These are phyloP conservation scores for Meganola albula DNA, from an alignment of 2,888 invertebrate genomes.

Conservation along the genomic window DNA sequence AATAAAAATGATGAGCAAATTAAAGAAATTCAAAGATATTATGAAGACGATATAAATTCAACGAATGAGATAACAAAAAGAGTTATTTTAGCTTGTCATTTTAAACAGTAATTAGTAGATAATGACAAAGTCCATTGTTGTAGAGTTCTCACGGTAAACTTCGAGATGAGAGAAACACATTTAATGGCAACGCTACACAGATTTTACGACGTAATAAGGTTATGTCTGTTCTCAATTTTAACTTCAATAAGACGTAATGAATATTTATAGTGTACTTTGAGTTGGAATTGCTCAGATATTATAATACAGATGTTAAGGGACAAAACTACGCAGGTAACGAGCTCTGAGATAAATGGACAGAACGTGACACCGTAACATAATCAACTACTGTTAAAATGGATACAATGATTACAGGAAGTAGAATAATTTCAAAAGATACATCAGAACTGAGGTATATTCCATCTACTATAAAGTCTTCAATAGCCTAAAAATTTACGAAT, in stretches of 20 bases:
- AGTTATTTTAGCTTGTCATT: slow-evolving; percentile 43
- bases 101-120: slow-evolving; percentile 41
- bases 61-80: slow-evolving; percentile 33
- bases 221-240: slow-evolving; percentile 22
- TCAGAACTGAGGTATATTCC: too few species aligned
- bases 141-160: slow-evolving; percentile 43
- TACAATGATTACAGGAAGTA: too few species aligned
- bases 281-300: too few species aligned
- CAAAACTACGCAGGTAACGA: too few species aligned
- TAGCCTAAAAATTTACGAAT: too few species aligned
- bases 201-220: slow-evolving; percentile 33
- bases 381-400: too few species aligned
- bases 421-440: too few species aligned
- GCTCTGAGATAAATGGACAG: too few species aligned
- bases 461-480: too few species aligned
- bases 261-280: slow-evolving; percentile 12
- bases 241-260: slow-evolving; percentile 17
- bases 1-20: slow-evolving; percentile 6
- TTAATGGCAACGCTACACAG: slow-evolving; percentile 26
- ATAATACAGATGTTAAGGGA: too few species aligned
- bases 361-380: too few species aligned
- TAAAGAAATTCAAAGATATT: slow-evolving; percentile 5
- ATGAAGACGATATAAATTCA: slow-evolving; percentile 23
- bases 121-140: slow-evolving; percentile 46
- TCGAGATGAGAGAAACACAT: slow-evolving; percentile 21